Evolutionary conservation across 2,797 vertebrate genomes (phyloP).

Genomic region (Scolopax rusticola): DNA sequence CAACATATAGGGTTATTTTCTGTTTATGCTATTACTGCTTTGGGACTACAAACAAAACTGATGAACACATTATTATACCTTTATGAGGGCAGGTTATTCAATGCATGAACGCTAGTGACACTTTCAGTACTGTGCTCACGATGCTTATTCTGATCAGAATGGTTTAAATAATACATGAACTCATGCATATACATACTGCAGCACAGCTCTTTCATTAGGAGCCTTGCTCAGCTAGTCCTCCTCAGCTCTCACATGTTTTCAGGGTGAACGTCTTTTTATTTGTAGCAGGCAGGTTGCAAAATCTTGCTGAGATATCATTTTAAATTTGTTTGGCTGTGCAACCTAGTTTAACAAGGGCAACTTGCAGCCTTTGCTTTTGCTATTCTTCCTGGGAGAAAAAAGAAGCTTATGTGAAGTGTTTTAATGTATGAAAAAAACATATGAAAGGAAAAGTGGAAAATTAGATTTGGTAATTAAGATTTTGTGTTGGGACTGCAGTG

Average conservation of each 20-base stretch:
- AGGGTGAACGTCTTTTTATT: slow-evolving; percentile 46
- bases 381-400: slow-evolving; percentile 23
- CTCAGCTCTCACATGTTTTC: background rate
- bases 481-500: background rate
- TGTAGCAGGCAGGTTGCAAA: slow-evolving; percentile 39
- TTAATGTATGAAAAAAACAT: background rate
- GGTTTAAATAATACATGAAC: slow-evolving; percentile 77
- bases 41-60: slow-evolving; percentile 61
- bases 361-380: slow-evolving; percentile 33
- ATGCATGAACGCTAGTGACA: slow-evolving; percentile 32
- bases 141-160: slow-evolving; percentile 68
- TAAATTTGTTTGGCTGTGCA: slow-evolving; percentile 45
- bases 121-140: slow-evolving; percentile 52
- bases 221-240: background rate
- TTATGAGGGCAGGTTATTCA: slow-evolving; percentile 64
- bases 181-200: slow-evolving; percentile 63
- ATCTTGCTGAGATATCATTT: slow-evolving; percentile 65
- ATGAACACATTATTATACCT: slow-evolving; percentile 62
- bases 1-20: slow-evolving; percentile 43
- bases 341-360: slow-evolving; percentile 44
- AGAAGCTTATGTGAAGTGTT: slow-evolving; percentile 2
- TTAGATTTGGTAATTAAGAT: slow-evolving; percentile 36
- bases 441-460: slow-evolving; percentile 25
- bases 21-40: slow-evolving; percentile 69
- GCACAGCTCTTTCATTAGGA: slow-evolving; percentile 60